A percentile compares a stretch with the other conserved stretches of the same genome.
These are phyloP conservation scores for Miniopterus natalensis DNA, from an alignment of 2,113 vertebrate genomes.

Conservation along the genomic window DNA sequence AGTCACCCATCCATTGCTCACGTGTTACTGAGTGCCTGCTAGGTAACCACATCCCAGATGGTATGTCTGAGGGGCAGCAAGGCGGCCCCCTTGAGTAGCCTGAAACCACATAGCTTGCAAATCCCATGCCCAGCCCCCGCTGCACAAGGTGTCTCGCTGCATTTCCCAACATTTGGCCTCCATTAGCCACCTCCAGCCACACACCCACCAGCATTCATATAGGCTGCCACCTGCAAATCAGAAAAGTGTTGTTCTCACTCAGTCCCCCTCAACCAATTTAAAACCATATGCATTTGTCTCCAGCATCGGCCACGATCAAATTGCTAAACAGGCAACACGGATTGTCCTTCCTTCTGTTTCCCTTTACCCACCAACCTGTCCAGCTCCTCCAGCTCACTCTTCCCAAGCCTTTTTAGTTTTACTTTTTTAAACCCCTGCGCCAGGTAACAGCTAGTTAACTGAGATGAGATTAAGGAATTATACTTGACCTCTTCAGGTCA, in stretches of 20 bases:
- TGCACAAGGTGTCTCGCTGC: rapidly evolving
- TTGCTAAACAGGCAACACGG: background rate
- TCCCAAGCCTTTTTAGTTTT: too few relatives aligned
- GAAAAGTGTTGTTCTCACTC: slow-evolving; percentile 63
- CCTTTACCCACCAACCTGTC: background rate
- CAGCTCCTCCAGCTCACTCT: rapidly evolving
- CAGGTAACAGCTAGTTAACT: background rate
- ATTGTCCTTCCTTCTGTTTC: background rate
- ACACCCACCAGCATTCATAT: background rate
- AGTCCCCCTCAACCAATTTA: slow-evolving; percentile 11
- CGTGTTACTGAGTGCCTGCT: background rate
- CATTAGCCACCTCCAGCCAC: slow-evolving; percentile 23
- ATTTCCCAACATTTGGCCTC: slow-evolving; percentile 36
- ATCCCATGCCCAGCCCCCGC: background rate
- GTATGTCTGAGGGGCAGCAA: background rate
- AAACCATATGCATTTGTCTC: slow-evolving; percentile 41
- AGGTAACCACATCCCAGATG: too few relatives aligned
- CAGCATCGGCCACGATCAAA: background rate
- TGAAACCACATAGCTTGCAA: background rate
- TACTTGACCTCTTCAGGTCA: background rate
- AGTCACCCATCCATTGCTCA: background rate
- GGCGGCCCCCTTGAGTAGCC: background rate
- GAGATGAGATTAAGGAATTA: background rate
- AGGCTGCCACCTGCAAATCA: slow-evolving; percentile 53
- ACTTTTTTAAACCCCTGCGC: too few relatives aligned